Conservation (phyloP, 2,888 invertebrate genomes). For the Byasa hedistus region DNA sequence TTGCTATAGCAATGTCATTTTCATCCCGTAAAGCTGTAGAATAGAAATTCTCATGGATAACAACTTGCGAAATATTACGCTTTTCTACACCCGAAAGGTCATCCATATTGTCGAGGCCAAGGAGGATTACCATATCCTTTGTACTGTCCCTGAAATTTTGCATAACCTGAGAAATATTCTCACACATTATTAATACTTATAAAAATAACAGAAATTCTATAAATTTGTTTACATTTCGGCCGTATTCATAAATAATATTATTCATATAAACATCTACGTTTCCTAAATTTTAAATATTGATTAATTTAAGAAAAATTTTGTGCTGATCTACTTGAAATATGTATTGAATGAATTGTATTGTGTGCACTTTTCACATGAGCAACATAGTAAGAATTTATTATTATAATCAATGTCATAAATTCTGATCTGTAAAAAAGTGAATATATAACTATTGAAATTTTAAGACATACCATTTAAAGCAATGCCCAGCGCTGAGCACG, state of each 20-base stretch:
- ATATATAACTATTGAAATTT: background rate
- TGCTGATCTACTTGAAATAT: too few relatives aligned
- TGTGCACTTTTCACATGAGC: too few relatives aligned
- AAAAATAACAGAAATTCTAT: background rate
- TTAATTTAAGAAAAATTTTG: too few relatives aligned
- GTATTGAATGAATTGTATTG: too few relatives aligned
- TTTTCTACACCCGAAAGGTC: conserved; percentile 55
- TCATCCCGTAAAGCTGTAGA: conserved; percentile 75
- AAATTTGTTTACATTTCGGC: too few relatives aligned
- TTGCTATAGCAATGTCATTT: conserved; percentile 80
- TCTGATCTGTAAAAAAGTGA: background rate
- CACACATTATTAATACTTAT: too few relatives aligned
- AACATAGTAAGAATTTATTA: background rate
- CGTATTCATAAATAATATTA: too few relatives aligned
- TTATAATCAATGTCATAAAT: background rate
- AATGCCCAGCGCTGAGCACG: conserved; percentile 80
- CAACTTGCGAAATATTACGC: conserved; percentile 55
- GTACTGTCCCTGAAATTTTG: conserved; percentile 60
- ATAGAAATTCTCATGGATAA: conserved; percentile 73
- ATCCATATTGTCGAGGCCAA: conserved; percentile 72
- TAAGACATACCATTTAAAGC: conserved; percentile 72
- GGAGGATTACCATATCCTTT: conserved; percentile 55
- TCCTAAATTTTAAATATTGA: too few relatives aligned
- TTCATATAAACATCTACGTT: too few relatives aligned
- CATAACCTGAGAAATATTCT: background rate